Evolutionary conservation across 2,113 vertebrate genomes (phyloP).

Genomic region (Apteryx owenii): DNA sequence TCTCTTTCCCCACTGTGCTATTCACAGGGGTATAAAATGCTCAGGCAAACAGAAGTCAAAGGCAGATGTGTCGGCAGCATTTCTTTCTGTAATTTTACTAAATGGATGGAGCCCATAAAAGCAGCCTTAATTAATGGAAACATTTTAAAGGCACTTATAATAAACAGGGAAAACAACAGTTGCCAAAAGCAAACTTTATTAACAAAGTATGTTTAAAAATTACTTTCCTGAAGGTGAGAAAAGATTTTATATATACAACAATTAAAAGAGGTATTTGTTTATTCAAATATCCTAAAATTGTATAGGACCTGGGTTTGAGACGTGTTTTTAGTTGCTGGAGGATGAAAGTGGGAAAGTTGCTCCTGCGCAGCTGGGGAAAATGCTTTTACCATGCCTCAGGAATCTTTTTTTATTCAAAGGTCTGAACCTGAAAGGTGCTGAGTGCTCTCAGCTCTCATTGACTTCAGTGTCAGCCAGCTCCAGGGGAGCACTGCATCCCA

Average conservation of each 20-base stretch:
- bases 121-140: slow-evolving; percentile 41
- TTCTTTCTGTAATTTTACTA: slow-evolving; percentile 50
- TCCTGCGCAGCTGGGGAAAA: not conserved
- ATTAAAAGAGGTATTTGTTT: not conserved
- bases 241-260: not conserved
- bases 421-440: slow-evolving; percentile 54
- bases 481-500: not conserved
- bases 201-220: slow-evolving; percentile 21
- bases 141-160: slow-evolving; percentile 62
- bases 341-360: not conserved
- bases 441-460: slow-evolving; percentile 14
- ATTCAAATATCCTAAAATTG: not conserved
- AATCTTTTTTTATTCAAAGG: slow-evolving; percentile 27
- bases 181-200: slow-evolving; percentile 67
- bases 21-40: slow-evolving; percentile 28
- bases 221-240: slow-evolving; percentile 12
- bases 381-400: not conserved
- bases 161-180: not conserved
- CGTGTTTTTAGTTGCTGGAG: not conserved
- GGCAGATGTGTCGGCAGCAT: slow-evolving; percentile 36
- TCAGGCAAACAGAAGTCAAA: slow-evolving; percentile 52
- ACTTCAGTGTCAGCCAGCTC: not conserved
- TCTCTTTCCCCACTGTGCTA: slow-evolving; percentile 16
- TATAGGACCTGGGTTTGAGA: not conserved
- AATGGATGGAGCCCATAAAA: slow-evolving; percentile 55